Base-by-base conservation (phyloP, 1,140 invertebrate species). In the Drosophila asahinai region DNA sequence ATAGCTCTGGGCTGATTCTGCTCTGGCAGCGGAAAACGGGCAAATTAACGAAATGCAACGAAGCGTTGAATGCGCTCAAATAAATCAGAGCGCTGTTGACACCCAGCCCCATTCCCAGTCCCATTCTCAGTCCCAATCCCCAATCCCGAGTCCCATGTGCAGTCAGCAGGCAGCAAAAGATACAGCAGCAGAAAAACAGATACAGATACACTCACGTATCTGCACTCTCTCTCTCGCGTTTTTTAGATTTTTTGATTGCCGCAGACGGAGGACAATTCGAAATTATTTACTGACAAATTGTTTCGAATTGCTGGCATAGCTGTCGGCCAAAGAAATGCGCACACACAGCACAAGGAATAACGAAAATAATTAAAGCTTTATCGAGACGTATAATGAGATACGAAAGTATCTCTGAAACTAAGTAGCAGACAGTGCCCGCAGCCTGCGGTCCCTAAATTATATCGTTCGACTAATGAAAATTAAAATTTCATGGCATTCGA, bases 251-350 rank as follows among this genome's bases (percentile, higher is more conserved):
- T 66, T 73, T 79, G 48, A 70, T 40, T 60, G 55, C 65, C 27
- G 76, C 75, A 65, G 77, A 80, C 77, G 42, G 48, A 67, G 63
- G 65, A 63, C 66, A 82, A 82, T 82, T 86, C 86, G 68, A 91
- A 90, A 90, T 91, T 92, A 92, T 92, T 92, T 92, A 91, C 90
- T 92, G 90, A 92, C 91, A 92, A 92, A 92, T 92, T 92, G 91
- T 92, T 86, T 76, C 65, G 70, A 87, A 92, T 92, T 55, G 43
- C 76, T 87, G n/a, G 66, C 78, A 89, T 87, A 66, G 52, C 45
- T 72, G 42, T 14, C 36, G 36, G 30, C 52, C 55, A 72, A 40
- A 77, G 78, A 91, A 92, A 92, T 90, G 71, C 79, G 76, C 75
- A 90, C 64, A 86, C 67, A 68, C 52, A 66, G 58, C 65, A 59